Evolutionary conservation across 2,113 vertebrate species (phyloP).

Genomic region (Gallinago jamesoni): DNA sequence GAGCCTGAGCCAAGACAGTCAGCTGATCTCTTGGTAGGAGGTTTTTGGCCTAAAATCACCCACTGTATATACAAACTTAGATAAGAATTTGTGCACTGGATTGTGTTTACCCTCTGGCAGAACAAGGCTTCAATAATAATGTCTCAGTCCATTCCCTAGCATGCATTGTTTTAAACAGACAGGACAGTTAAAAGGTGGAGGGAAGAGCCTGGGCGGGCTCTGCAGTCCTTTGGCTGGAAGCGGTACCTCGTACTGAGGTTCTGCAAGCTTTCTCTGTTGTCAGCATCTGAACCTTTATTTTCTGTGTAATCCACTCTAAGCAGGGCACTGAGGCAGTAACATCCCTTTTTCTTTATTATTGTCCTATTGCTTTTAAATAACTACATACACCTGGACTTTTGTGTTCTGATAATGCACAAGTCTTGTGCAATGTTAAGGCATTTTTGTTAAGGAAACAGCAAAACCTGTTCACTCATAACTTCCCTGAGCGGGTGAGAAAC

Average conservation of each 20-base stretch:
- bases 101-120: neutral
- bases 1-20: neutral
- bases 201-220: neutral
- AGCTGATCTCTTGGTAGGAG: neutral
- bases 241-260: neutral
- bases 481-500: neutral
- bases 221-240: neutral
- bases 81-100: neutral
- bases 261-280: fast-evolving
- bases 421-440: neutral
- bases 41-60: neutral
- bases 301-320: neutral
- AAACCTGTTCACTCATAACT: neutral
- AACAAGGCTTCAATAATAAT: neutral
- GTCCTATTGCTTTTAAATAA: neutral
- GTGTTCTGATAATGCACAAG: neutral
- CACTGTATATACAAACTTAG: neutral
- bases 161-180: neutral
- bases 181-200: neutral
- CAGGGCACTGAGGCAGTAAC: neutral
- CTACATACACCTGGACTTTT: neutral
- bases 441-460: neutral
- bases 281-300: neutral
- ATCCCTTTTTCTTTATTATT: neutral
- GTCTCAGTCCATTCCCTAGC: neutral